A percentile compares a stretch with the other conserved stretches of the same genome.
These are phyloP conservation scores for Metaphire vulgaris DNA, from an alignment of 1,140 invertebrate species.

Conservation along the genomic window DNA sequence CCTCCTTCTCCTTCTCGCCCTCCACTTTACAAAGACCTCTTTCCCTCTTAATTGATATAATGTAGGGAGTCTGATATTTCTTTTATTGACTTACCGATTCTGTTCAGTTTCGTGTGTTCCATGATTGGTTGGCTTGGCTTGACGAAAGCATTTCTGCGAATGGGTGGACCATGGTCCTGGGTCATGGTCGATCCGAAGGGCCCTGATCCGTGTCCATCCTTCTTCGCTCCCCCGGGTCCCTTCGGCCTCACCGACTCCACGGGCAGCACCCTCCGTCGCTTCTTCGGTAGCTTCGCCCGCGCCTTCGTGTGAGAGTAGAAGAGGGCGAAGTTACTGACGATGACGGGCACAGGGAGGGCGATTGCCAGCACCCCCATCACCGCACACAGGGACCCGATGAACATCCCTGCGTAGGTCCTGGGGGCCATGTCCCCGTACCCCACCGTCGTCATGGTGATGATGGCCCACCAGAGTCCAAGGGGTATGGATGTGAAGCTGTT, in stretches of 20 bases:
- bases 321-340: constrained; percentile 88
- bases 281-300: constrained; percentile 79
- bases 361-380: constrained; percentile 82
- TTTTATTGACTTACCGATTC: background rate
- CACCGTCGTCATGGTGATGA: constrained; percentile 56
- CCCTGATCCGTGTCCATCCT: background rate
- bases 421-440: constrained; percentile 83
- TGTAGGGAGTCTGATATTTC: background rate
- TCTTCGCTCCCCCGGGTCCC: background rate
- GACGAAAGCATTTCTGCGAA: background rate
- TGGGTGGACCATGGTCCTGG: background rate
- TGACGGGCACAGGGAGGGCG: constrained; percentile 83
- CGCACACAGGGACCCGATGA: constrained; percentile 73
- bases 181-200: background rate
- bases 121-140: background rate
- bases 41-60: background rate
- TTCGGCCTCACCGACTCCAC: constrained; percentile 59
- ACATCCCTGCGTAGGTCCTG: constrained; percentile 69
- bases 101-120: background rate
- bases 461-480: constrained; percentile 56
- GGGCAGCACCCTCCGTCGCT: constrained; percentile 75
- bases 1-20: background rate
- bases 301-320: constrained; percentile 89
- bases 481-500: constrained; percentile 95
- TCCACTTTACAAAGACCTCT: too few relatives aligned